Evolutionary conservation across 2,888 invertebrate genomes (phyloP).

Genomic region (Drosophila gaucha): DNA sequence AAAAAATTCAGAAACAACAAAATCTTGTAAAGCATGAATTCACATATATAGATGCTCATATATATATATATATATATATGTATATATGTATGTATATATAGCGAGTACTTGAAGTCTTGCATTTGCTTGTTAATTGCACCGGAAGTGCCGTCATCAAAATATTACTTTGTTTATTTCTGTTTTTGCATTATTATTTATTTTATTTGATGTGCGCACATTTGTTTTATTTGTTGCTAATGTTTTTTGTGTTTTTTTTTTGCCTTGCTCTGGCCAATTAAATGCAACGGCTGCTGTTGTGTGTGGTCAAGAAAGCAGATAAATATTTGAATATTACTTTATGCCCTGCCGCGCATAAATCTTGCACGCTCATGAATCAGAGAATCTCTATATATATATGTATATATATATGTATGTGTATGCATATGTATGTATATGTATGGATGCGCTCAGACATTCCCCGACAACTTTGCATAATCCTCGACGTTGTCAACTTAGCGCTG

Average conservation of each 20-base stretch:
- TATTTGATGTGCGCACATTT: slow-evolving; percentile 44
- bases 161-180: slow-evolving; percentile 26
- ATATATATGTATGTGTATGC: neutral
- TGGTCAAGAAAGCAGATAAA: slow-evolving; percentile 59
- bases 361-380: slow-evolving; percentile 43
- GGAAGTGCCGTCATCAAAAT: slow-evolving; percentile 70
- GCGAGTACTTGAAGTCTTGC: slow-evolving; percentile 2
- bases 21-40: slow-evolving; percentile 15
- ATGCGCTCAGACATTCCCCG: slow-evolving; percentile 39
- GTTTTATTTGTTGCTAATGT: slow-evolving; percentile 56
- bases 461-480: slow-evolving; percentile 50
- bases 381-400: slow-evolving; percentile 10
- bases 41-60: slow-evolving; percentile 3
- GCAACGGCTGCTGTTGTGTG: slow-evolving; percentile 48
- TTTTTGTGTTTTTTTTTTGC: no score
- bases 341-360: slow-evolving; percentile 48
- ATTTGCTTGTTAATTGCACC: slow-evolving; percentile 67
- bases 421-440: slow-evolving; percentile 1
- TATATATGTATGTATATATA: neutral
- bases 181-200: slow-evolving; percentile 13
- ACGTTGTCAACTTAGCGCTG: slow-evolving; percentile 57
- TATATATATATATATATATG: neutral
- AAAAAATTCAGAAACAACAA: no score
- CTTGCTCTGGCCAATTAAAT: slow-evolving; percentile 47
- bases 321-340: slow-evolving; percentile 36